Evolutionary conservation across 2,888 invertebrate genomes (phyloP), one percentile per base, ranked within the genome.

Genomic region (Corbicula japonica): DNA sequence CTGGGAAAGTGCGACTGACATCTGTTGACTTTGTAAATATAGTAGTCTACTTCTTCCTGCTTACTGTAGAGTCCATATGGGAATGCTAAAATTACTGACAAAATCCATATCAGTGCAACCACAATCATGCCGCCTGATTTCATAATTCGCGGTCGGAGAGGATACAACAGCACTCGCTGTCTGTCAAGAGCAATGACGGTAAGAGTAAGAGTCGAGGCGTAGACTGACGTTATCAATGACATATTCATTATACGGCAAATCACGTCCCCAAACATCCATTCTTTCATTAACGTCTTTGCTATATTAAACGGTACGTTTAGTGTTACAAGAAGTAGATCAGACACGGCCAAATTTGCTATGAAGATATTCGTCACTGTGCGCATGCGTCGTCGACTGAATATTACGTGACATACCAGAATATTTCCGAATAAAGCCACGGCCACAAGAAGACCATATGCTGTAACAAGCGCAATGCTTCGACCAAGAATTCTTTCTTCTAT

Each of bases 241-340:
- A 94, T 93, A 54, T 94, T 94, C 32, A 94, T 92, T 48, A 93
- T 78, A 38, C 91, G 91, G 83, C 94, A 94, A 82, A 94, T 89
- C 48, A 92, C 87, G 18, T 89, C 85, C 0, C 94, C 94, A 79
- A 94, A 94, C 3, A 93, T 93, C 94, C 94, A 94, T 50, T 94
- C 93, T 6, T 90, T 87, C 61, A 94, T 66, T 30, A 94, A 84
- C 35, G 93, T 89, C 12, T 94, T 86, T 1, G 92, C 92, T 15
- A 94, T 91, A 83, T 93, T 94, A 80, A 94, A 93, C 1, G 94
- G 94, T 30, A 94, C 93, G 81, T 94, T 94, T 52, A 94, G 87
- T 15, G 91, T 87, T 0, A 92, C 92, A 5, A 92, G 83, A 12
- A 90, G 71, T 1, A 92, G 71, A 77, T 92, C 92, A 0, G 91